Conservation (phyloP, 2,888 invertebrate species). For the Apamea epomidion region DNA sequence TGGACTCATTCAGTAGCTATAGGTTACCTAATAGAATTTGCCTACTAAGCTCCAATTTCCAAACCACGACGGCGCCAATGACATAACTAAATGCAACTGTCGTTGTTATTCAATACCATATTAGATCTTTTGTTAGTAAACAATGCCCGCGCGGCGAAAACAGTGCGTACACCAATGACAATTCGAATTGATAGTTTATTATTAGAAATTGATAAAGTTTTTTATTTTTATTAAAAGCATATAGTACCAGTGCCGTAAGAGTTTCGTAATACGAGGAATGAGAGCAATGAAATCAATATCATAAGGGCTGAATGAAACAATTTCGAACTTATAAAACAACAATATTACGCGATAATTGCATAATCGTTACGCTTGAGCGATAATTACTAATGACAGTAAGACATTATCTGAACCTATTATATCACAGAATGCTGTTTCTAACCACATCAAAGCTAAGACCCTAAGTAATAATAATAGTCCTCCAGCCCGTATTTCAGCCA, state of each 20-base stretch:
- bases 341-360: background rate
- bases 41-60: conserved; percentile 26
- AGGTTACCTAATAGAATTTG: background rate
- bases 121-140: conserved; percentile 54
- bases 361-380: background rate
- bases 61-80: conserved; percentile 32
- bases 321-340: background rate
- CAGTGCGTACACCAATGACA: conserved; percentile 28
- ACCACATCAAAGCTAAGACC: background rate
- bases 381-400: conserved; percentile 6
- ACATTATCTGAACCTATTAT: background rate
- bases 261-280: conserved; percentile 29
- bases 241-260: conserved; percentile 8
- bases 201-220: conserved; percentile 41
- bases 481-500: background rate
- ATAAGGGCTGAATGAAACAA: background rate
- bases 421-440: background rate
- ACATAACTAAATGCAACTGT: conserved; percentile 45
- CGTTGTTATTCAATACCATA: conserved; percentile 48
- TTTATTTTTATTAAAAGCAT: conserved; percentile 45
- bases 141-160: conserved; percentile 37
- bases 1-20: background rate
- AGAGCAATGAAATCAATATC: background rate
- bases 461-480: background rate
- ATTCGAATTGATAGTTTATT: conserved; percentile 2